phyloP scores from a whole-genome alignment of 2,888 invertebrate genomes.

The Malachius bipustulatus region DNA sequence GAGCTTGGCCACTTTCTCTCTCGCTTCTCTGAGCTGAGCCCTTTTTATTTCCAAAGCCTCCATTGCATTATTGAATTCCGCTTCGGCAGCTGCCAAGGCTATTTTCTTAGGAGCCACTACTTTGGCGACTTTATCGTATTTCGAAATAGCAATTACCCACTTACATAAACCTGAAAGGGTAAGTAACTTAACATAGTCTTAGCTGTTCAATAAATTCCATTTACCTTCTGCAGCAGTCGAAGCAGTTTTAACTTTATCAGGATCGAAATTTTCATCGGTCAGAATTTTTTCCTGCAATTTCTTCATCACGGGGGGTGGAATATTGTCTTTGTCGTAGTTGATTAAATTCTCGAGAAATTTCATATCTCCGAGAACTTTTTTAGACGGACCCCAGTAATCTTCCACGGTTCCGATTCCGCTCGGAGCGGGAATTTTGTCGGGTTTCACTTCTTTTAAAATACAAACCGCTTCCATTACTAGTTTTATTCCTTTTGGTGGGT shows the following conservation, averaged over 20 bases:
- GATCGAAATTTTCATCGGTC: slow-evolving; percentile 78
- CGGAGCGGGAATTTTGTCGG: slow-evolving; percentile 75
- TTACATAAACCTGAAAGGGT: slow-evolving; percentile 59
- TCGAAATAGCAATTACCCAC: slow-evolving; percentile 91
- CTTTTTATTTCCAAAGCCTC: slow-evolving; percentile 67
- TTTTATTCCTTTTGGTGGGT: slow-evolving; percentile 81
- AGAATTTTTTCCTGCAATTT: slow-evolving; percentile 71
- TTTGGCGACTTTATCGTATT: slow-evolving; percentile 88
- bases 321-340: slow-evolving; percentile 88
- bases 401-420: slow-evolving; percentile 74
- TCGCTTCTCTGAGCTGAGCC: slow-evolving; percentile 57
- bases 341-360: slow-evolving; percentile 82
- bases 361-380: slow-evolving; percentile 78
- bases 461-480: slow-evolving; percentile 93
- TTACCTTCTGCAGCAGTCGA: slow-evolving; percentile 81
- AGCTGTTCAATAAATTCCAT: slow-evolving; percentile 1
- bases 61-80: slow-evolving; percentile 62
- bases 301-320: slow-evolving; percentile 71
- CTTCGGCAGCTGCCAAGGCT: slow-evolving; percentile 79
- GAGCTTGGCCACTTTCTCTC: slow-evolving; percentile 55
- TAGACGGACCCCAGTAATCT: slow-evolving; percentile 89
- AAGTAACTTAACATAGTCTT: neutral
- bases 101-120: slow-evolving; percentile 88
- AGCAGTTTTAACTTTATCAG: slow-evolving; percentile 76
- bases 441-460: slow-evolving; percentile 82